Conservation (phyloP, 2,797 vertebrate genomes). For the Aplochiton taeniatus region DNA sequence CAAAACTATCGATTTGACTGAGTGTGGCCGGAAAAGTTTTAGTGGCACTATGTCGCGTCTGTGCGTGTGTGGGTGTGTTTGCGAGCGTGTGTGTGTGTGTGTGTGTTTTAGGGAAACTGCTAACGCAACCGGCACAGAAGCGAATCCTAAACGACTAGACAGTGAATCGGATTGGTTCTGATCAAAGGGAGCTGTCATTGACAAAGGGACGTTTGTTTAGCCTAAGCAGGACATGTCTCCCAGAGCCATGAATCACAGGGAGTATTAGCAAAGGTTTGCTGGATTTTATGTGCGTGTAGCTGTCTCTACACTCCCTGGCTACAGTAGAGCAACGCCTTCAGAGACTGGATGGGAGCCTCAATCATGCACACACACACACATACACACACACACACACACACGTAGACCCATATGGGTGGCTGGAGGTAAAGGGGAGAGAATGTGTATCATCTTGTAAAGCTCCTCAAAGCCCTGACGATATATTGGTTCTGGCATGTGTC, state of each 20-base stretch:
- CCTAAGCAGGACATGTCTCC: conserved; percentile 69
- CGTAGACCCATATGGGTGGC: conserved; percentile 7
- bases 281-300: conserved; percentile 71
- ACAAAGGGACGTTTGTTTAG: conserved; percentile 75
- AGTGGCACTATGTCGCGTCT: background rate
- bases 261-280: conserved; percentile 70
- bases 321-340: too few species aligned
- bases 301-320: conserved; percentile 58
- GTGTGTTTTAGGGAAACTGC: background rate
- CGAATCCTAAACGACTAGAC: conserved; percentile 48
- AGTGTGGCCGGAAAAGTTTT: too few species aligned
- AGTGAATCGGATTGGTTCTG: conserved; percentile 65
- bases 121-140: conserved; percentile 41
- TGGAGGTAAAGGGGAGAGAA: conserved; percentile 5
- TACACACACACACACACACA: conserved; percentile 32
- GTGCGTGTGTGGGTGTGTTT: conserved; percentile 1
- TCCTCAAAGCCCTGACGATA: conserved; percentile 41
- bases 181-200: conserved; percentile 72
- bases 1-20: too few species aligned
- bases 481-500: conserved; percentile 56
- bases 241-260: conserved; percentile 71
- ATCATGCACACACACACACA: too few species aligned
- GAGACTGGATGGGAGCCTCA: too few species aligned
- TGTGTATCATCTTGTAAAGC: conserved; percentile 40
- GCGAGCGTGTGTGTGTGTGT: conserved; percentile 6